Evolutionary conservation across 1,140 invertebrate genomes (phyloP).

Genomic region (Diuraphis noxia): DNA sequence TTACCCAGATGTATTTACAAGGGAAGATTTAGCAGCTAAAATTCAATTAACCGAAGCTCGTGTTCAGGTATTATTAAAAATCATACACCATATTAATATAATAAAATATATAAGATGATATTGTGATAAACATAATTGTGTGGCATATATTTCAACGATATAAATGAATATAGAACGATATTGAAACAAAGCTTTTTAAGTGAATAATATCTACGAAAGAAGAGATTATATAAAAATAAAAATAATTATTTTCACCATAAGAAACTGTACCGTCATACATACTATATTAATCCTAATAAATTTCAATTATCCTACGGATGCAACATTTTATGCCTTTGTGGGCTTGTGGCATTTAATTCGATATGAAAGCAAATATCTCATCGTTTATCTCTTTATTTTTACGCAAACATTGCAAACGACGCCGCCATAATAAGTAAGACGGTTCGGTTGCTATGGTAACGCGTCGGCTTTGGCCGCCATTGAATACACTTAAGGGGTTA

Average conservation of each 20-base stretch:
- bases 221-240: neutral
- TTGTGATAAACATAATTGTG: neutral
- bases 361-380: constrained; percentile 12
- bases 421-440: constrained; percentile 49
- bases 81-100: neutral
- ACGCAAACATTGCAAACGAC: constrained; percentile 28
- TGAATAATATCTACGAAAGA: neutral
- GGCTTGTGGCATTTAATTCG: constrained; percentile 26
- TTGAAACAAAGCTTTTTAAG: neutral
- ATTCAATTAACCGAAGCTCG: constrained; percentile 96
- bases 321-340: neutral
- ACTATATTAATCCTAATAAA: neutral
- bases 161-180: neutral
- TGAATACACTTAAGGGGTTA: constrained; percentile 53
- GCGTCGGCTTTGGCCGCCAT: constrained; percentile 40
- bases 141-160: neutral
- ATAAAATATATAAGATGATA: neutral
- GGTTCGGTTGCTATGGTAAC: constrained; percentile 35
- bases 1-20: constrained; percentile 96
- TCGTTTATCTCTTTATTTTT: constrained; percentile 28
- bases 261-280: neutral
- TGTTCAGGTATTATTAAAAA: constrained; percentile 78
- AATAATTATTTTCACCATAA: neutral
- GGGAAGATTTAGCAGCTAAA: constrained; percentile 97
- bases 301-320: neutral